Base-by-base conservation (phyloP, 2,113 vertebrate species). In the Atherinomorus stipes region DNA sequence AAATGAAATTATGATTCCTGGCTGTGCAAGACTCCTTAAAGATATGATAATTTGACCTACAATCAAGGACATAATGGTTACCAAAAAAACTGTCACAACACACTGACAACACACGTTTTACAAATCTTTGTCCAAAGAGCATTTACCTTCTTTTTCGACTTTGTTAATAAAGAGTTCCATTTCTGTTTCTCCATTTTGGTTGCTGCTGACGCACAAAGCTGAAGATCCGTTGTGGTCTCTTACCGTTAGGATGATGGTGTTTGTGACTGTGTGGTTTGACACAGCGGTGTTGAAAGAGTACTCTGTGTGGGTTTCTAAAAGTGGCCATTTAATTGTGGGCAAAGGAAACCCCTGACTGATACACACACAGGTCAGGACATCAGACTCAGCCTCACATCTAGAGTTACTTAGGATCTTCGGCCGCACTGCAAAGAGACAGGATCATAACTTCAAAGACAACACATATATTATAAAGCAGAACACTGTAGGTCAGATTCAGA, bases 331-430 rank as follows among this genome's bases (percentile, higher is more conserved):
- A 22, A 89, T 73, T 21, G 69, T 10, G 44, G 86, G 86, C 28
- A 76, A 44, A 40, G 85, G 85, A 50, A 68, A 12, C 2, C 85
- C 89, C 26, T 71, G 31, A 49, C 66, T 83, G 25, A 85, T 8
- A n/a, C 87, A 91, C 69, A 74, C 22, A 50, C 89, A 89, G 21
- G 74, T 91, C 83, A 85, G 44, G 7, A 69, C 37, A 6, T 18
- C 54, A 0, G 56, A 67, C n/a, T 40, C 51, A 38, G 61, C 7
- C 15, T 16, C 50, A 68, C 88, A 91, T 1, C 34, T 65, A 6
- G 88, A 86, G 22, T 2, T 16, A 0, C 40, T 8, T 1, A 65
- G 23, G 54, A 85, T 83, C 16, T 51, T 50, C 13, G 64, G 38
- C 7, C 15, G 23, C 23, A 28, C 50, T 54, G 50, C 18, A 66